Evolutionary conservation across 1,140 invertebrate genomes (phyloP), one percentile per base, ranked within the genome.

Genomic region (Rhyacophila brunnea): DNA sequence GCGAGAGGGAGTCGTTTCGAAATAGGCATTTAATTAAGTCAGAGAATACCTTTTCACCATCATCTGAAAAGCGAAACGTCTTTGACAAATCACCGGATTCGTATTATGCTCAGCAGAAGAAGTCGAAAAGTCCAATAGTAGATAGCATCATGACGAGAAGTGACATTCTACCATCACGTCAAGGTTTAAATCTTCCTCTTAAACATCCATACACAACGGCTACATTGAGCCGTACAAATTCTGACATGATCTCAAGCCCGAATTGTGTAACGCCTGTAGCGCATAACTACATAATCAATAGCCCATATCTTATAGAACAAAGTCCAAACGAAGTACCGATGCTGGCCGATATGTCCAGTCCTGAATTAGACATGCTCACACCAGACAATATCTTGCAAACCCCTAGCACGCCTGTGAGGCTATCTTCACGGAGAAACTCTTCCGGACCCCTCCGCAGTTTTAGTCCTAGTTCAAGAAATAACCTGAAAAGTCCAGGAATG

Each of bases 351-450:
- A 78, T 80, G 42, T 81, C 80, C 32, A 82, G 80, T 74, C 81
- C 81, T 1, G 81, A 83, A 68, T 72, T 83, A 64, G 81, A 83
- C 65, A 70, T 79, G n/a, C 67, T 82, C 7, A 82, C 80, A 23
- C 81, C 81, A 4, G 77, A 79, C 40, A 79, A 77, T 67, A 71
- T 70, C 40, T 55, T 74, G n/a, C 72, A 73, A 6, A 76, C 75
- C 2, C 58, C 62, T 6, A 46, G 47, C 6, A 64, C 62, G 10
- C 62, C 62, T n/a, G 32, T 55, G 23, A 53, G 60, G 32, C 20
- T 51, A 10, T 48, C 55, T 10, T 46, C 47, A 2, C 18, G 61
- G 11, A 38, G 60, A 14, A 42, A 53, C 40, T 62, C 60, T 1
- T 58, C 60, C n/a, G 51, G 49, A n/a, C 32, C 19, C 28, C 34